Base-by-base conservation (phyloP, 2,797 vertebrate genomes). In the Ispidina lecontei region DNA sequence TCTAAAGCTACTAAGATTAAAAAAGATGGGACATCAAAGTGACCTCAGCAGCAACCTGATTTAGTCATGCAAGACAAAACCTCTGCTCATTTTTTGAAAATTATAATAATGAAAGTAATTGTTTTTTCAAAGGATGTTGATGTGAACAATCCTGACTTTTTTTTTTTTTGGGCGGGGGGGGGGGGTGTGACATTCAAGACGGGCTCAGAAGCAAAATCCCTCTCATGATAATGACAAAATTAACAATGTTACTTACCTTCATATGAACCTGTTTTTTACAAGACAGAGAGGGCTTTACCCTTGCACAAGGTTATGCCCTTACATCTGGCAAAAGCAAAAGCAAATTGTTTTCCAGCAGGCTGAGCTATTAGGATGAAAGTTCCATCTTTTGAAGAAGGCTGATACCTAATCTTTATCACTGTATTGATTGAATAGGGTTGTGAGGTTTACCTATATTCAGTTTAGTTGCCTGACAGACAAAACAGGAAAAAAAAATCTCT, bases 321-420 rank as follows among this genome's bases (percentile, higher is more conserved):
- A 10, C 55, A 75, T 19, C 76, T 75, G 63, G 70, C 8, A 71
- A 95, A 89, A 73, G 60, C 68, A 83, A 77, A 89, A 54, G 41
- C 74, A 31, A 86, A 69, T 59, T 90, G 16, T 81, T 81, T 68
- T 76, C 65, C 78, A 85, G 78, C 29, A 85, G 51, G 43, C 2
- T 74, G 39, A 92, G 76, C 33, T 63, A 72, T 58, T 80, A 78
- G 55, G 55, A 65, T 75, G 72, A 89, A 85, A 92, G 89, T 68
- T 54, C 23, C 33, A 46, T 58, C 41, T 71, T 91, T 69, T 65
- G 82, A 85, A 72, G 43, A 72, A 35, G 23, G 47, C 21, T 75
- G 55, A 72, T 92, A n/a, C 26, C 19, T 77, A 15, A 31, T 54
- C 60, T 60, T 89, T 70, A 65, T 77, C 76, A 39, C 49, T 46